Percentiles rank a stretch among this genome's conserved stretches.
These are phyloP conservation scores for Otis tarda DNA, from an alignment of 2,113 vertebrate species.

Conservation along the genomic window DNA sequence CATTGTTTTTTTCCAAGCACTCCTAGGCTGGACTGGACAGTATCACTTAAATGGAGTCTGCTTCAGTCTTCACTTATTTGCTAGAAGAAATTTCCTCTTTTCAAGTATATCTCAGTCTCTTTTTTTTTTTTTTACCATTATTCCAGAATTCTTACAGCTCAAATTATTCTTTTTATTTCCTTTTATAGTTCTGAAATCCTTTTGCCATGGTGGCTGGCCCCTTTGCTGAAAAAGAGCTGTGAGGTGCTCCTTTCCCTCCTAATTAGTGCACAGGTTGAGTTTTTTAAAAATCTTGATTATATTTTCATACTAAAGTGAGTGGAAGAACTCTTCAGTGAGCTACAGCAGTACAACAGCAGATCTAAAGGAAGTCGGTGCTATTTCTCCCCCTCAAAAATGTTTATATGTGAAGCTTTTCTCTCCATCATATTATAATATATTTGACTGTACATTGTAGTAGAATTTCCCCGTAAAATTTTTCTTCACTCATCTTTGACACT, in stretches of 20 bases:
- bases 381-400: neutral
- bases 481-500: neutral
- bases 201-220: neutral
- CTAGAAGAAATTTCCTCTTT: neutral
- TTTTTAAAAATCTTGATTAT: neutral
- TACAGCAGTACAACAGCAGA: neutral
- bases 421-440: neutral
- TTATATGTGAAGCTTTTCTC: neutral
- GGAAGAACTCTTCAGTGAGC: neutral
- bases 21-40: neutral
- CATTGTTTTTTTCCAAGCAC: neutral
- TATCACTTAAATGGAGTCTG: neutral
- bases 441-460: neutral
- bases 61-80: neutral
- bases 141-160: neutral
- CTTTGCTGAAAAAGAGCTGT: neutral
- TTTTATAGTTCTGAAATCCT: neutral
- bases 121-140: neutral
- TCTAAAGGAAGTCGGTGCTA: neutral
- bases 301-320: neutral
- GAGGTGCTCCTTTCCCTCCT: neutral
- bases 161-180: neutral
- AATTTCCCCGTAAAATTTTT: neutral
- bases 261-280: neutral
- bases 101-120: neutral